Evolutionary conservation across 2,888 invertebrate species (phyloP).

Genomic region (Diarsia dahlii): DNA sequence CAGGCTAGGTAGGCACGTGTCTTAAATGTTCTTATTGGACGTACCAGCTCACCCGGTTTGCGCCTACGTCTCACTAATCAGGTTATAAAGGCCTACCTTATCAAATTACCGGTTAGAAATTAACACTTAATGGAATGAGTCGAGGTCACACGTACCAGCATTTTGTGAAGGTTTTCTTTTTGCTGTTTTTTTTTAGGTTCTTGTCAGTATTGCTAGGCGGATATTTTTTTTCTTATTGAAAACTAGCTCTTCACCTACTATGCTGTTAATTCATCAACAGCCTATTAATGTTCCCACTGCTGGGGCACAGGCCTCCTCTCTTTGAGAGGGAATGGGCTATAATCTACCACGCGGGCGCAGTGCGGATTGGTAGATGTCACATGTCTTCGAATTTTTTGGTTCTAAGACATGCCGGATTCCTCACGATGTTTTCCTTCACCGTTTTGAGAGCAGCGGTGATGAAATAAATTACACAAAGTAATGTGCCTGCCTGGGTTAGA

Average conservation of each 20-base stretch:
- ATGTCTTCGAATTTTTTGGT: too few relatives aligned
- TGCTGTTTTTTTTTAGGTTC: background rate
- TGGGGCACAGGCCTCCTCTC: too few relatives aligned
- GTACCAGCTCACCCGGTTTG: background rate
- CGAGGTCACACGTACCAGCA: background rate
- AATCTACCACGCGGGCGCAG: too few relatives aligned
- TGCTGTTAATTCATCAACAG: too few relatives aligned
- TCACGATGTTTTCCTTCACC: too few relatives aligned
- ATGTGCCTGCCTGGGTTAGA: too few relatives aligned
- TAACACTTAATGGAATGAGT: slow-evolving; percentile 5
- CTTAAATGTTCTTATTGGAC: background rate
- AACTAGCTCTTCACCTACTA: background rate
- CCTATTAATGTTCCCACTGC: too few relatives aligned
- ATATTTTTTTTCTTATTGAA: background rate
- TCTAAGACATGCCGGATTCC: too few relatives aligned
- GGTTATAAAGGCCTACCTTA: slow-evolving; percentile 7
- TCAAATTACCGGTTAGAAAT: slow-evolving; percentile 32
- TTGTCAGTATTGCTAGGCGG: background rate
- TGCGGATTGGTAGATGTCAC: too few relatives aligned
- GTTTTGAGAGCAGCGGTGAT: too few relatives aligned
- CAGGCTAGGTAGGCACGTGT: background rate
- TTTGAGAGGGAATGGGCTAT: too few relatives aligned
- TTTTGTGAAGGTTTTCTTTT: background rate
- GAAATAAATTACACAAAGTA: too few relatives aligned
- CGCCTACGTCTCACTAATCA: slow-evolving; percentile 9